Base-by-base conservation (phyloP, 1,140 invertebrate species). In the Neodiprion lecontei region DNA sequence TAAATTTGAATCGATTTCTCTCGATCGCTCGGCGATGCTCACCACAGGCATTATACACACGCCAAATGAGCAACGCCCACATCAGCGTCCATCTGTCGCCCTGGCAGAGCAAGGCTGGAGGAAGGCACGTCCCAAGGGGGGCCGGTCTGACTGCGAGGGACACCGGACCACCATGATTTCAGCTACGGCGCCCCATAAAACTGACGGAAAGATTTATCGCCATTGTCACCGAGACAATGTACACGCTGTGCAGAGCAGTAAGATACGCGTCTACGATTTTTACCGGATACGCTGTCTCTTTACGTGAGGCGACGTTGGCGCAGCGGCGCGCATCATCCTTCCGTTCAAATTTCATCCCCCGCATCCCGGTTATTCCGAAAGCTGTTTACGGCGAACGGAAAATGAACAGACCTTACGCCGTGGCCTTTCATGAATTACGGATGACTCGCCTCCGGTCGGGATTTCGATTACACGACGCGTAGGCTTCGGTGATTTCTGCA, bases 51-150 rank as follows among this genome's bases (percentile, higher is more conserved):
- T 61, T 78, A 77, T 79, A 74, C 76, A 75, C 67, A 75, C 76
- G 79, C 77, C 72, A 86, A 88, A 85, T 84, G 84, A 86, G 83
- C 84, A 86, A 86, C 85, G 83, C 84, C 84, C 83, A 83, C 76
- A 69, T 17, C 11, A 75, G 78, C 81, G 49, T 61, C 48, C 17
- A 53, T 49, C 66, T 81, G 80, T 82, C 53, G 74, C 79, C 77
- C 72, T 73, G 72, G 73, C 74, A n/a, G 49, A 77, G 80, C 80
- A 83, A 79, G 86, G 83, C 83, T 81, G 80, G 69, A 82, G 76
- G 82, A 78, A 83, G 53, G 53, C 11, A 17, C 11, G 53, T 61
- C 28, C 28, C 28, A 40, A 40, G 28, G 28, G 10, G 53, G 53
- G 53, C 11, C 7, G 9, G n/a, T 9, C 5, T 12, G 53, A 14